A percentile compares a stretch with the other conserved stretches of the same genome.
phyloP scores from a whole-genome alignment of 2,113 vertebrate genomes.

The Rhynchomys soricoides region DNA sequence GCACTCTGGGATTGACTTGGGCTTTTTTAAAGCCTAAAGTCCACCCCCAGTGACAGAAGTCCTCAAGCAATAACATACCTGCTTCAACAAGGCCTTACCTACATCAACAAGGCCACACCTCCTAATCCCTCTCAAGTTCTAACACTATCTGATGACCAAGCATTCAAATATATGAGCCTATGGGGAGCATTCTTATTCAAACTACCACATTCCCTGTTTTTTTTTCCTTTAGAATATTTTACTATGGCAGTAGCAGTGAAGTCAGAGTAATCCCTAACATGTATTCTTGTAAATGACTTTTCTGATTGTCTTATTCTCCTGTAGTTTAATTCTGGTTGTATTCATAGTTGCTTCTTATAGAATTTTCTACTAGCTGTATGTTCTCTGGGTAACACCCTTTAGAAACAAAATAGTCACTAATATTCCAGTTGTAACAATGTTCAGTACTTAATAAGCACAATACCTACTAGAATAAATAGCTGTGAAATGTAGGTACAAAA shows the following conservation, averaged over 20 bases:
- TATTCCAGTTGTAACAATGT: background rate
- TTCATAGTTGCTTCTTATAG: background rate
- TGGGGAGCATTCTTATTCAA: background rate
- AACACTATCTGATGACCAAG: background rate
- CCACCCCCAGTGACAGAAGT: background rate
- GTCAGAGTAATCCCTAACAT: background rate
- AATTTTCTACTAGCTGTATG: background rate
- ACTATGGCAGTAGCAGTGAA: too few relatives aligned
- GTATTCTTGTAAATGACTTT: background rate
- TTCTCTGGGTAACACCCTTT: background rate
- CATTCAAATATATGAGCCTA: too few relatives aligned
- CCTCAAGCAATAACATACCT: background rate
- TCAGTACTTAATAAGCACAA: background rate
- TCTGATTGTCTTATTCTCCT: background rate
- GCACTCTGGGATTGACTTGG: background rate
- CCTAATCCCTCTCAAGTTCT: background rate
- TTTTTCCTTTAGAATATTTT: background rate
- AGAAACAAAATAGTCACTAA: background rate
- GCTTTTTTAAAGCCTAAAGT: background rate
- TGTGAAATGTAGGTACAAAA: background rate
- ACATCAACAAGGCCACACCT: background rate
- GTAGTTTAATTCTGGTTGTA: background rate
- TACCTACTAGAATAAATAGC: slow-evolving; percentile 23
- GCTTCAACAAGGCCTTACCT: background rate
- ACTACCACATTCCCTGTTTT: background rate